A percentile compares a stretch with the other conserved stretches of the same genome.
Conservation (phyloP, 2,113 vertebrate genomes). For the human region DNA sequence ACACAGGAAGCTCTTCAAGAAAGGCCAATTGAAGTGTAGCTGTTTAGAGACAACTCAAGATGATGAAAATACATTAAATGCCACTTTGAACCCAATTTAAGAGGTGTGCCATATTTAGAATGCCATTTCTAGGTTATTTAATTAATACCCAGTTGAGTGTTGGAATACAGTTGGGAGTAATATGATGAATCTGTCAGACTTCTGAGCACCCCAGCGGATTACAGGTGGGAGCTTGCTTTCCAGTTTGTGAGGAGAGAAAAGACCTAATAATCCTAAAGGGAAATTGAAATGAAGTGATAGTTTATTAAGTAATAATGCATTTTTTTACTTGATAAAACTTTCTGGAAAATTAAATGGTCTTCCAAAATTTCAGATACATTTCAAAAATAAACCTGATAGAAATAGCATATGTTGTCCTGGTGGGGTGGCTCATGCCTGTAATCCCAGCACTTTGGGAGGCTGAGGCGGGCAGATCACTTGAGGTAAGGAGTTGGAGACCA, state of each 20-base stretch:
- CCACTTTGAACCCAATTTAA: neutral
- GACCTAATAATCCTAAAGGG: neutral
- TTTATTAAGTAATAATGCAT: neutral
- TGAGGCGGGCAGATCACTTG: too few relatives aligned
- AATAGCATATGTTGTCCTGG: neutral
- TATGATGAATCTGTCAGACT: neutral
- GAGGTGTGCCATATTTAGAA: neutral
- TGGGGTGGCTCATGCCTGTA: too few relatives aligned
- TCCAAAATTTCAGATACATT: neutral
- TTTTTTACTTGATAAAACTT: neutral
- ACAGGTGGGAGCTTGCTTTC: neutral
- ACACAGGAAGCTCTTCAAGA: neutral
- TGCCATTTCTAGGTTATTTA: neutral
- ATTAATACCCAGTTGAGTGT: neutral
- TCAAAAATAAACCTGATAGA: neutral
- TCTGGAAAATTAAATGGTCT: too few relatives aligned
- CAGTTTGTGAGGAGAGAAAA: neutral
- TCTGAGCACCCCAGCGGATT: neutral
- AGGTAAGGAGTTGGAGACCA: too few relatives aligned
- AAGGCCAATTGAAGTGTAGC: neutral
- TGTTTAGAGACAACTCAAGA: neutral
- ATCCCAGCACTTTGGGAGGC: too few relatives aligned
- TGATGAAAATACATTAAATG: neutral
- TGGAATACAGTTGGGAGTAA: neutral
- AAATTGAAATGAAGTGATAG: neutral